A percentile compares a stretch with the other conserved stretches of the same genome.
Conservation (phyloP, 2,113 vertebrate genomes). For the Trematocara zebra region DNA sequence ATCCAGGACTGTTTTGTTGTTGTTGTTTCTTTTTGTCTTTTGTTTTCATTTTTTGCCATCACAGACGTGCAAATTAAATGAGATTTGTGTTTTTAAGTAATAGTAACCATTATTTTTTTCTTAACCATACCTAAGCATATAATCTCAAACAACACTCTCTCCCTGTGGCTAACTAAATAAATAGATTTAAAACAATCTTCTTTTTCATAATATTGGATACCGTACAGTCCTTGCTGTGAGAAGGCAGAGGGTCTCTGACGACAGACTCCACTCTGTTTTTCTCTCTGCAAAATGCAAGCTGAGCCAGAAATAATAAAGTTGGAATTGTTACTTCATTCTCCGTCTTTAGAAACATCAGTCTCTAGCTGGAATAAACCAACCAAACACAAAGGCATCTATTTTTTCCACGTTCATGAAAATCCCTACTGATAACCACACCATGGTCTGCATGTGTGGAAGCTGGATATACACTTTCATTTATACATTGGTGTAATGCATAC, state of each 20-base stretch:
- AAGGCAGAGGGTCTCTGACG: not conserved
- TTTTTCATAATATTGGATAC: not conserved
- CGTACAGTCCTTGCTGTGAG: not conserved
- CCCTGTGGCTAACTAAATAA: not conserved
- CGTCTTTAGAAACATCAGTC: not conserved
- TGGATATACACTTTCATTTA: not conserved
- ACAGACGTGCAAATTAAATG: not conserved
- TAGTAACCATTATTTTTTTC: not conserved
- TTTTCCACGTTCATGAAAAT: not conserved
- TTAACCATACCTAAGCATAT: not conserved
- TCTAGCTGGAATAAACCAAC: not conserved
- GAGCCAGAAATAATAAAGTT: not conserved
- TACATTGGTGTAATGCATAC: not conserved
- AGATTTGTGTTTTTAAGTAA: not conserved
- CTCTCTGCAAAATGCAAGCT: not conserved
- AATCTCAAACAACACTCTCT: not conserved
- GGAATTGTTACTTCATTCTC: not conserved
- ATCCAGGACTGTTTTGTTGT: not conserved
- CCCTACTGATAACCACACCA: not conserved
- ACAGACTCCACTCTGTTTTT: not conserved
- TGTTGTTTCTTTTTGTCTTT: not conserved
- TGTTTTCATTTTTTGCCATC: not conserved
- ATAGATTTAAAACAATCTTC: fast-evolving
- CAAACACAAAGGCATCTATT: not conserved
- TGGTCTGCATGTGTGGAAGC: not conserved